Evolutionary conservation across 64 coral and sea anemone species (phyloP).

Genomic region (Stichodactyla helianthus): DNA sequence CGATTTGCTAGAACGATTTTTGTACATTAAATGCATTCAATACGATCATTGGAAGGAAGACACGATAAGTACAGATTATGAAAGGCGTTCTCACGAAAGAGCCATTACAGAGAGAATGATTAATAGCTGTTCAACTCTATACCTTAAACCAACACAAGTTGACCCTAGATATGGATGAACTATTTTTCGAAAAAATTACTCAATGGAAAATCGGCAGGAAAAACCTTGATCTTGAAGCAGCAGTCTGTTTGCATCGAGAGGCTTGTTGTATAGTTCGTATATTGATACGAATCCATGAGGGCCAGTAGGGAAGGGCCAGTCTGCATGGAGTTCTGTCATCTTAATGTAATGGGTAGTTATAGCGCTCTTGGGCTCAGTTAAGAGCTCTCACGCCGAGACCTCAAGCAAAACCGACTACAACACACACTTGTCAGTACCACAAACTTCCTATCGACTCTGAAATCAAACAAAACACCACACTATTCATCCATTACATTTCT

Average conservation of each 20-base stretch:
- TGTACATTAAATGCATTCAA: neutral
- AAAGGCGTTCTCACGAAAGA: neutral
- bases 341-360: neutral
- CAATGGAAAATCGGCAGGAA: neutral
- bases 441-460: neutral
- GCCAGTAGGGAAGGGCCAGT: too few species aligned
- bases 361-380: neutral
- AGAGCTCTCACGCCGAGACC: neutral
- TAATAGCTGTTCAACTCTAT: neutral
- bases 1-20: slow-evolving; percentile 1
- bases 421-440: neutral
- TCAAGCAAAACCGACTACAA: neutral
- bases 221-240: too few species aligned
- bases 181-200: neutral
- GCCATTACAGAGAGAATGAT: neutral
- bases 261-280: too few species aligned
- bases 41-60: neutral
- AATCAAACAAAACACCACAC: slow-evolving; percentile 3
- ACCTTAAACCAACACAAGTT: neutral
- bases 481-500: neutral
- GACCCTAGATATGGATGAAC: neutral
- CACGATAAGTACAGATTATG: neutral
- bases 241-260: too few species aligned
- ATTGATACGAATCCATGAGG: too few species aligned
- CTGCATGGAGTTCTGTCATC: neutral